A percentile compares a stretch with the other conserved stretches of the same genome.
Conservation (phyloP, 2,888 invertebrate genomes). For the Lomographa bimaculata region DNA sequence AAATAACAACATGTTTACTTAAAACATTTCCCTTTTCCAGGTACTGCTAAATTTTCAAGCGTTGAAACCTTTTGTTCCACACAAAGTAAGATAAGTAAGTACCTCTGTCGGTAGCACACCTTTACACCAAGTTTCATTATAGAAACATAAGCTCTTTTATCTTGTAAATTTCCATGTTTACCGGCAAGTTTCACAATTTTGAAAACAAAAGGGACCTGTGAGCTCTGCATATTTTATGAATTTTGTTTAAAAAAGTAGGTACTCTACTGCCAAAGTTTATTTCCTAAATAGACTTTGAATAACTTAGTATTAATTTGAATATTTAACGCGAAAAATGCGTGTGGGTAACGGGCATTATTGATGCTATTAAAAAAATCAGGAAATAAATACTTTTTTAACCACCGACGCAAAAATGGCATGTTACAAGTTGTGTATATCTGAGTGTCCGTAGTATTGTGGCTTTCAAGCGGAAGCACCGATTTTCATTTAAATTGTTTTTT, state of each 20-base stretch:
- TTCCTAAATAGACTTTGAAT: constrained; percentile 55
- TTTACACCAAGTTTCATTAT: constrained; percentile 45
- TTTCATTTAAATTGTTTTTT: too few species aligned
- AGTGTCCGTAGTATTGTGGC: too few species aligned
- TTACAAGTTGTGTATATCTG: too few species aligned
- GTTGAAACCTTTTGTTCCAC: constrained; percentile 6
- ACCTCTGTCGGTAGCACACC: constrained; percentile 5
- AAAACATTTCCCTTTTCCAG: constrained; percentile 5
- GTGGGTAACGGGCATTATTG: constrained; percentile 19
- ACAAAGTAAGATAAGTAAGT: constrained; percentile 8
- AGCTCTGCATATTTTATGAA: constrained; percentile 75
- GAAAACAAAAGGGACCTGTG: constrained; percentile 61
- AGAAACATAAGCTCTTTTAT: constrained; percentile 57
- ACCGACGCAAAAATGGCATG: too few species aligned
- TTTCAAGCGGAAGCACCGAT: too few species aligned
- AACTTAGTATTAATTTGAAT: constrained; percentile 21
- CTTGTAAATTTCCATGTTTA: constrained; percentile 66
- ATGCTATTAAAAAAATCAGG: too few species aligned
- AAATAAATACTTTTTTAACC: too few species aligned
- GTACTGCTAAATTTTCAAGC: constrained; percentile 8
- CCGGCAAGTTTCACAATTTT: constrained; percentile 64
- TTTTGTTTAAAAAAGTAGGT: constrained; percentile 58
- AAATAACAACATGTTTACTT: too few species aligned
- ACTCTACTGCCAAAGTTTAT: constrained; percentile 56
- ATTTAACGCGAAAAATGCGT: constrained; percentile 18